These are phyloP conservation scores for Noctua pronuba DNA, from an alignment of 2,888 invertebrate genomes.

Conservation along the genomic window DNA sequence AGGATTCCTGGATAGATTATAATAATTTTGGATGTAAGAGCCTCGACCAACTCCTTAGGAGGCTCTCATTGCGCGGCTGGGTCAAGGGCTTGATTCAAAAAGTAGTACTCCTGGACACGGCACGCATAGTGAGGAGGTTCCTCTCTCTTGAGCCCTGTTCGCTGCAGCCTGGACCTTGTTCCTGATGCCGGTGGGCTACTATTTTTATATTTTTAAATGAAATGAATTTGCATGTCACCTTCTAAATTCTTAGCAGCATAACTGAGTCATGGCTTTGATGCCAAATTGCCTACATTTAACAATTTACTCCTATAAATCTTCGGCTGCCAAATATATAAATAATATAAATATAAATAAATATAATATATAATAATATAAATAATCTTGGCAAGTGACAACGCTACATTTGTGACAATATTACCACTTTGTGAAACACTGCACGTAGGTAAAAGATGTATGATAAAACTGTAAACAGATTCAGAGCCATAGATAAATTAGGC, in stretches of 20 bases:
- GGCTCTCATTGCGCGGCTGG: too few species aligned
- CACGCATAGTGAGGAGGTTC: neutral
- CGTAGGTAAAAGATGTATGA: constrained; percentile 40
- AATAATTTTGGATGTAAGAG: too few species aligned
- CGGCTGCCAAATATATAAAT: constrained; percentile 12
- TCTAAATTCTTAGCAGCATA: too few species aligned
- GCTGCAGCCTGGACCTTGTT: neutral
- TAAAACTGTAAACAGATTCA: constrained; percentile 27
- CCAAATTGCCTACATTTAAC: constrained; percentile 24
- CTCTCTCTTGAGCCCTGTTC: neutral
- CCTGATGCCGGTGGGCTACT: neutral
- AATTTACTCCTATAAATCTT: constrained; percentile 17
- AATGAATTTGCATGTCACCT: neutral
- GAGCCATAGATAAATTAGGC: constrained; percentile 32
- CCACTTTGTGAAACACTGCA: constrained; percentile 35
- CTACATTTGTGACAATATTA: constrained; percentile 16
- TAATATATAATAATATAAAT: too few species aligned
- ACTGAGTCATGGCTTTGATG: neutral
- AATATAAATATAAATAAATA: too few species aligned
- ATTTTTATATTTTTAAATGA: too few species aligned
- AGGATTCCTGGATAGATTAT: too few species aligned
- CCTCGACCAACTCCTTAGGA: too few species aligned
- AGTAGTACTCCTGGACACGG: neutral
- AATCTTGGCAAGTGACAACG: neutral
- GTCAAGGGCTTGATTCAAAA: too few species aligned